Evolutionary conservation across 2,797 vertebrate genomes (phyloP).

Genomic region (Echiichthys vipera): DNA sequence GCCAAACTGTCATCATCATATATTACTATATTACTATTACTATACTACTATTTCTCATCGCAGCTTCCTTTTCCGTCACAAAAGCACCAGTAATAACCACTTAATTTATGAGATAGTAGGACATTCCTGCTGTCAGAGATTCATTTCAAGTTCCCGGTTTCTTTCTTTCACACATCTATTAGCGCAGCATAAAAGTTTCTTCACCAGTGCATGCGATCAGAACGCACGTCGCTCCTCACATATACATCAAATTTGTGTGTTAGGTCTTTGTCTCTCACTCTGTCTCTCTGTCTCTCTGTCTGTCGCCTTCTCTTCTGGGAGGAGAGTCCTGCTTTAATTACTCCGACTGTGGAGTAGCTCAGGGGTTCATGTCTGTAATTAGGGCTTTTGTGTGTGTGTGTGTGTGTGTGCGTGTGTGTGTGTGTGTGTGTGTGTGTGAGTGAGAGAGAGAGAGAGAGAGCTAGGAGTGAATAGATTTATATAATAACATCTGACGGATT

Average conservation of each 20-base stretch:
- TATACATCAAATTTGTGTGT: no score
- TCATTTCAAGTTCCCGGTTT: not conserved
- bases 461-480: not conserved
- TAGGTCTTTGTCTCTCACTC: slow-evolving; percentile 51
- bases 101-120: not conserved
- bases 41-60: slow-evolving; percentile 26
- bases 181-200: not conserved
- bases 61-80: slow-evolving; percentile 9
- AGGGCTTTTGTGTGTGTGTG: slow-evolving; percentile 48
- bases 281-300: slow-evolving; percentile 43
- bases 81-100: not conserved
- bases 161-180: not conserved
- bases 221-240: slow-evolving; percentile 21
- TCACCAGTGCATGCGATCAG: slow-evolving; percentile 7
- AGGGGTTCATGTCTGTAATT: slow-evolving; percentile 77
- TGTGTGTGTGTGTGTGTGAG: slow-evolving; percentile 14
- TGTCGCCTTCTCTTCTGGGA: slow-evolving; percentile 55
- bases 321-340: slow-evolving; percentile 79
- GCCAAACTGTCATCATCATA: slow-evolving; percentile 2
- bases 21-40: no score
- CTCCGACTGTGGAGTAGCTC: slow-evolving; percentile 71
- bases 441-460: not conserved
- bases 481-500: slow-evolving; percentile 23
- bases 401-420: slow-evolving; percentile 29
- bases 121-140: slow-evolving; percentile 14